Base-by-base conservation (phyloP, 2,888 invertebrate species). In the Chelonus formosanus region DNA sequence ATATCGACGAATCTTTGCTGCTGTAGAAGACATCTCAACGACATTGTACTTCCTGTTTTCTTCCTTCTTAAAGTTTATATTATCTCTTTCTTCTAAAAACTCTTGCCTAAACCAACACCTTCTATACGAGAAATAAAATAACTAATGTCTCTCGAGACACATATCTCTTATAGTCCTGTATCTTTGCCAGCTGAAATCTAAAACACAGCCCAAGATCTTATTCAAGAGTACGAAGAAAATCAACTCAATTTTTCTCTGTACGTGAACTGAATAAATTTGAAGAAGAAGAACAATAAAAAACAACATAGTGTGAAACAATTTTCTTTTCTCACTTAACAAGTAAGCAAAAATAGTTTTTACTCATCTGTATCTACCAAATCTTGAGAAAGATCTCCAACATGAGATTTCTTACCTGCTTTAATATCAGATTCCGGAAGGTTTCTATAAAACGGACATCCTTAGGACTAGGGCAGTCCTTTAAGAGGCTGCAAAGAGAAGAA, bases 21-120 rank as follows among this genome's bases (percentile, higher is more conserved):
- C 43, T 57, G 57, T 31, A 45, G 5, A 32, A 66, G 56, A 68
- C 71, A 76, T 78, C 76, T 78, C 72, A 67, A 70, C 71, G 79
- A 78, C 80, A 78, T 78, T 73, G 66, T 68, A 76, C 79, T 79
- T 81, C 81, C 81, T 79, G 79, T 76, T 76, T 75, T 72, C 70
- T 72, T 40, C 40, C 59, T 64, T 62, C 67, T 59, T 64, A 55
- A 50, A 48, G 7, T 36, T 40, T 56, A 71, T 50, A 63, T 79
- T 80, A 80, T 80, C 78, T 77, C 73, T 76, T 79, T 63, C 36
- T 72, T 73, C 70, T 61, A 65, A 60, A 74, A 78, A 76, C 76
- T 79, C 77, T 79, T 80, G 76, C 76, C 78, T 76, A 76, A 78
- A 77, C 71, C 73, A 79, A 77, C 78, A 76, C 73, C 75, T 76